A percentile compares a stretch with the other conserved stretches of the same genome.
Evolutionary conservation across 1,140 invertebrate genomes (phyloP).

Genomic region (Maniola jurtina): DNA sequence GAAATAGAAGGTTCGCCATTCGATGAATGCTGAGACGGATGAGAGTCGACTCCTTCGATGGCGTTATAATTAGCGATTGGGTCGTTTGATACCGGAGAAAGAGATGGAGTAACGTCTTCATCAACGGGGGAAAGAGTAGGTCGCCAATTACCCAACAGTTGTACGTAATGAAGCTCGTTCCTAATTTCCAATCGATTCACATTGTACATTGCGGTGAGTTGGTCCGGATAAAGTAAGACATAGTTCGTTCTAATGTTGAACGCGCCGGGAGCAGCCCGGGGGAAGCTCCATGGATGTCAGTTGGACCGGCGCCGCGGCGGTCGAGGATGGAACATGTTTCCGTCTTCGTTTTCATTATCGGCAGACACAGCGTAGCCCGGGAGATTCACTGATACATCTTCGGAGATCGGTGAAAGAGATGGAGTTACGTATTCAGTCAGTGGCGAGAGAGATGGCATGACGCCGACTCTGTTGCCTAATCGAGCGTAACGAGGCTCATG

Average conservation of each 20-base stretch:
- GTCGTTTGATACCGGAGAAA: neutral
- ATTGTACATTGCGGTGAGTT: neutral
- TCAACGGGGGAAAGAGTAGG: neutral
- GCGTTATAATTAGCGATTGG: neutral
- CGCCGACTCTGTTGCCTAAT: neutral
- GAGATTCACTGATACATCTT: neutral
- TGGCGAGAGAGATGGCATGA: neutral
- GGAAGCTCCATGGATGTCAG: neutral
- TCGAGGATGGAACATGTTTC: neutral
- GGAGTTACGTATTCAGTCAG: neutral
- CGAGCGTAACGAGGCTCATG: constrained; percentile 17
- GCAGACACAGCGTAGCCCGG: neutral
- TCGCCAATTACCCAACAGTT: neutral
- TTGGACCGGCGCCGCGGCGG: neutral
- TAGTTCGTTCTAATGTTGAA: neutral
- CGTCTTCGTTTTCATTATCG: neutral
- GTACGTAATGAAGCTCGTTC: neutral
- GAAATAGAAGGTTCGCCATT: neutral
- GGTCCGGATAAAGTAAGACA: neutral
- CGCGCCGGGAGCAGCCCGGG: neutral
- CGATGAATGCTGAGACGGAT: neutral
- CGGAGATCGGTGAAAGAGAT: neutral
- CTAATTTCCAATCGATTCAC: neutral
- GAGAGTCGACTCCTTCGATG: neutral
- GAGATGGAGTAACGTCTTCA: neutral